Evolutionary conservation across 2,888 invertebrate species (phyloP).

Genomic region (Danaus chrysippus): DNA sequence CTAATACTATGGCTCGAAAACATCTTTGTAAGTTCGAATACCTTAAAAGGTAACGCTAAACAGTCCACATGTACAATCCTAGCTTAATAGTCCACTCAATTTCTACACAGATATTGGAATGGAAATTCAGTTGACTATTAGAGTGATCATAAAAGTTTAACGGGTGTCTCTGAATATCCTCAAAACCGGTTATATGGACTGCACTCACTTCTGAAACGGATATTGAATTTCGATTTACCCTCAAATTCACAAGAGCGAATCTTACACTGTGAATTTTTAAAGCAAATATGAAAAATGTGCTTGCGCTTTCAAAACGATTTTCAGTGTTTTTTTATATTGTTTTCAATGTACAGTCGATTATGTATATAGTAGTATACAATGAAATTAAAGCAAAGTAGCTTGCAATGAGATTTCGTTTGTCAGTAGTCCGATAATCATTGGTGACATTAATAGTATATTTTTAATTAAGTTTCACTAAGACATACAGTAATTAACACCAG

Average conservation of each 20-base stretch:
- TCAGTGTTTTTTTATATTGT: not conserved
- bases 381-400: too few species aligned
- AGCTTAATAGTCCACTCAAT: conserved; percentile 17
- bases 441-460: not conserved
- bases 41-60: conserved; percentile 2
- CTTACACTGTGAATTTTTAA: conserved; percentile 21
- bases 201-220: conserved; percentile 32
- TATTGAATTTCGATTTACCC: conserved; percentile 44
- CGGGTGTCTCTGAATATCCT: conserved; percentile 33
- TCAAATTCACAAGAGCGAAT: conserved; percentile 27
- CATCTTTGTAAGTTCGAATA: not conserved
- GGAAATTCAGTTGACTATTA: conserved; percentile 16
- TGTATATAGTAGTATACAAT: too few species aligned
- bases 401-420: too few species aligned
- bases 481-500: conserved; percentile 22
- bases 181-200: conserved; percentile 36
- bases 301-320: not conserved
- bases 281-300: conserved; percentile 12
- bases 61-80: conserved; percentile 16
- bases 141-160: conserved; percentile 30
- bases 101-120: conserved; percentile 20
- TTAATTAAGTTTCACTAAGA: conserved; percentile 8
- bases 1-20: too few species aligned
- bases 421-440: too few species aligned
- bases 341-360: not conserved